Conservation (phyloP, 1,140 invertebrate species). For the Epicauta chinensis region DNA sequence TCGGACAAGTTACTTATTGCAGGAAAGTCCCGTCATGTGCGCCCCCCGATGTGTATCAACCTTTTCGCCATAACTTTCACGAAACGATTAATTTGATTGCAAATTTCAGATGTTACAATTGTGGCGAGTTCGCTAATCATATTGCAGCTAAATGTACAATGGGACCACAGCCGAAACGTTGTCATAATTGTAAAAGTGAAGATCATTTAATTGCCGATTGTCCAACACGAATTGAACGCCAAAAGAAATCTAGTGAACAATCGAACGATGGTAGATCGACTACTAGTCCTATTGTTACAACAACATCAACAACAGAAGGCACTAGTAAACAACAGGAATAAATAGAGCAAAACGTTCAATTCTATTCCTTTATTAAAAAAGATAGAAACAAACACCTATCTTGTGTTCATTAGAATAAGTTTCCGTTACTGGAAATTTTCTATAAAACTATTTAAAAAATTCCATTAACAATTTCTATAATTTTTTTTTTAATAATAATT, state of each 20-base stretch:
- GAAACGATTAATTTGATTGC: neutral
- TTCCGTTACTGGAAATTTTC: neutral
- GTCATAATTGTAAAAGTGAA: constrained; percentile 79
- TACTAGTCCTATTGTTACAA: constrained; percentile 2
- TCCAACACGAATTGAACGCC: constrained; percentile 46
- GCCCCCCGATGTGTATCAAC: too few species aligned
- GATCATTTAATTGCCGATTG: constrained; percentile 85
- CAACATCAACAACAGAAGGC: constrained; percentile 8
- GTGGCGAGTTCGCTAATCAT: constrained; percentile 85
- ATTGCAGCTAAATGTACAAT: constrained; percentile 80
- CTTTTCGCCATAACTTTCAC: too few species aligned
- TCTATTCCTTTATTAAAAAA: neutral
- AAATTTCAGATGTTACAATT: constrained; percentile 81
- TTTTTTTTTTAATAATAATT: too few species aligned
- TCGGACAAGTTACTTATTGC: too few species aligned
- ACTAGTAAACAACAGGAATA: constrained; percentile 9
- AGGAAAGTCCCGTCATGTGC: too few species aligned
- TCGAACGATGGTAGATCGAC: constrained; percentile 9
- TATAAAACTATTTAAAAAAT: neutral
- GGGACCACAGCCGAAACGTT: constrained; percentile 81
- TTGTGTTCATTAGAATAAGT: constrained; percentile 22
- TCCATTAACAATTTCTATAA: too few species aligned
- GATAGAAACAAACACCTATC: constrained; percentile 10
- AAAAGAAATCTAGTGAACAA: constrained; percentile 12
- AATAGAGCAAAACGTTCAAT: constrained; percentile 1